These are phyloP conservation scores for Tetropium fuscum DNA, from an alignment of 2,888 invertebrate genomes.

Conservation along the genomic window DNA sequence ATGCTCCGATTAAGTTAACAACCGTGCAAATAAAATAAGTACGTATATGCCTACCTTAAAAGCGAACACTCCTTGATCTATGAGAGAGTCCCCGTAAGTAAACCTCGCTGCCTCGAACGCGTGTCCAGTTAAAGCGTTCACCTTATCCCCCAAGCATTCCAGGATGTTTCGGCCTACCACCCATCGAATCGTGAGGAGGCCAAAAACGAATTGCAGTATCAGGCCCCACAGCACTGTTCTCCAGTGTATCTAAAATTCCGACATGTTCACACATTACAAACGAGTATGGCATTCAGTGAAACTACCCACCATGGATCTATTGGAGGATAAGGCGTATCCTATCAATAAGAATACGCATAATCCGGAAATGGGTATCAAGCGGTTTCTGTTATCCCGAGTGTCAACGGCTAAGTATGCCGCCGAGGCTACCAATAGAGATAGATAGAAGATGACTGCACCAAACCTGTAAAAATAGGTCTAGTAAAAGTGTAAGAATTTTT, in stretches of 20 bases:
- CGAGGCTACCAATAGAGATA: slow-evolving; percentile 67
- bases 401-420: slow-evolving; percentile 75
- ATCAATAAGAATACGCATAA: slow-evolving; percentile 72
- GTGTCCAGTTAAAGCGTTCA: slow-evolving; percentile 82
- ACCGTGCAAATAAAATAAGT: too few relatives aligned
- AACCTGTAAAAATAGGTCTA: slow-evolving; percentile 63
- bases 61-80: slow-evolving; percentile 79
- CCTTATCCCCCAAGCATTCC: slow-evolving; percentile 72
- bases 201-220: slow-evolving; percentile 86
- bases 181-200: slow-evolving; percentile 89
- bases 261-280: slow-evolving; percentile 35
- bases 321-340: slow-evolving; percentile 75
- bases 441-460: slow-evolving; percentile 65
- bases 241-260: slow-evolving; percentile 75
- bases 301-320: slow-evolving; percentile 68
- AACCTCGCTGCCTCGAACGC: slow-evolving; percentile 85
- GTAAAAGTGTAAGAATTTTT: neutral
- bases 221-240: slow-evolving; percentile 84
- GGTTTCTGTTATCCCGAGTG: slow-evolving; percentile 68
- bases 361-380: slow-evolving; percentile 79
- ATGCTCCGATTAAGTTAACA: too few relatives aligned
- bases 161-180: slow-evolving; percentile 79
- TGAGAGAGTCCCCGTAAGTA: slow-evolving; percentile 81
- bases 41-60: slow-evolving; percentile 87
- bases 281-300: too few relatives aligned